These are phyloP conservation scores for Sinosuthora webbiana DNA, from an alignment of 2,113 vertebrate genomes.

Conservation along the genomic window DNA sequence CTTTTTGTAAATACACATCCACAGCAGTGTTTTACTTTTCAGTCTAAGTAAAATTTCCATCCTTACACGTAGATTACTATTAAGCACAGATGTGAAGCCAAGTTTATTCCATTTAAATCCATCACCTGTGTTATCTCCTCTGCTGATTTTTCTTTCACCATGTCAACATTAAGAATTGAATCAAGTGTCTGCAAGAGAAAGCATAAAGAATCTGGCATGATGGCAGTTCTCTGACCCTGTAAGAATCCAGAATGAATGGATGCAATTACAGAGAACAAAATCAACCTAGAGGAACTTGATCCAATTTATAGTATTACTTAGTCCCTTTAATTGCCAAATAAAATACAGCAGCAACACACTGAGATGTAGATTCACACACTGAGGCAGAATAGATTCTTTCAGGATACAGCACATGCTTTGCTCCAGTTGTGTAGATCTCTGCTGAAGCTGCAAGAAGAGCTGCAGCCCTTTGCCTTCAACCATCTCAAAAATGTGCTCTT, in stretches of 20 bases:
- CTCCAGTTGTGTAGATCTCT: neutral
- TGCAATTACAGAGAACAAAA: neutral
- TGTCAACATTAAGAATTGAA: conserved; percentile 89
- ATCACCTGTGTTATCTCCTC: conserved; percentile 89
- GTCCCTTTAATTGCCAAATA: neutral
- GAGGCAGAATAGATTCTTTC: neutral
- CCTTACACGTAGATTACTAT: neutral
- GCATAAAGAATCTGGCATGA: neutral
- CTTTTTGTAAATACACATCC: neutral
- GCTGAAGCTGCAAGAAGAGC: neutral
- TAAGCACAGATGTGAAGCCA: neutral
- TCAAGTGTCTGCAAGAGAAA: conserved; percentile 80
- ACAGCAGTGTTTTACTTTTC: neutral
- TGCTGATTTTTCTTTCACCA: conserved; percentile 85
- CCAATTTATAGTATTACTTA: neutral
- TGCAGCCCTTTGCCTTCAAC: neutral
- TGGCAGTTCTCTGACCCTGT: neutral
- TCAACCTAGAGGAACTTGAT: neutral
- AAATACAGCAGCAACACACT: neutral
- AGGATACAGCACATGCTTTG: neutral
- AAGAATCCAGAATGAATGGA: neutral
- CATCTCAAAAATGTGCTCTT: neutral
- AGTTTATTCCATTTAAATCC: neutral
- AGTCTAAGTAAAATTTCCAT: neutral
- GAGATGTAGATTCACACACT: neutral